A percentile compares a stretch with the other conserved stretches of the same genome.
These are phyloP conservation scores for Ischnura elegans DNA, from an alignment of 2,888 invertebrate genomes.

Conservation along the genomic window DNA sequence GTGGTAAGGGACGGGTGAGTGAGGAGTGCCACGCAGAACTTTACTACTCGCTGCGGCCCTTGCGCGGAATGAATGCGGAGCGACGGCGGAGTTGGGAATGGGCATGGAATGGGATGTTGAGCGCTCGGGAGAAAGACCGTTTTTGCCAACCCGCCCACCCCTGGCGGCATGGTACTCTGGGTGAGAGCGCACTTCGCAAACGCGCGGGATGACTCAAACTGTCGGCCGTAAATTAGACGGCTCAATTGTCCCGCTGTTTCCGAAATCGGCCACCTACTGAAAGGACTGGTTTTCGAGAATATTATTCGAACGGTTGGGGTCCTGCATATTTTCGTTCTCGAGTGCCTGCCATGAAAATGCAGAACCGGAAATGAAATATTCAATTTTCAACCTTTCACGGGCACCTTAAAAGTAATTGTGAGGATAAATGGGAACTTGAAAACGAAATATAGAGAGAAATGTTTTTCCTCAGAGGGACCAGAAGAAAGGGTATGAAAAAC, in stretches of 20 bases:
- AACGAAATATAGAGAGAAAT: too few species aligned
- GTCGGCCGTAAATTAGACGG: constrained; percentile 11
- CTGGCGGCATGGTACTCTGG: not conserved
- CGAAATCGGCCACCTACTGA: not conserved
- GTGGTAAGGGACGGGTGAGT: not conserved
- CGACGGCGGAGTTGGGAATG: not conserved
- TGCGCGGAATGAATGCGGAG: constrained; percentile 5
- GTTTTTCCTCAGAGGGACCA: too few species aligned
- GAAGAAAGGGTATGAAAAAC: too few species aligned
- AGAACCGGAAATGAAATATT: not conserved
- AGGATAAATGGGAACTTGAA: too few species aligned
- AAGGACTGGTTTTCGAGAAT: not conserved
- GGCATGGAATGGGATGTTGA: not conserved
- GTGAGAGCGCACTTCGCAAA: not conserved
- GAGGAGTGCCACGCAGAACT: not conserved
- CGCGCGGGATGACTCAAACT: not conserved
- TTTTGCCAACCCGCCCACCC: not conserved
- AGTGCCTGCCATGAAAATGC: not conserved
- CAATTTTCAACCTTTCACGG: too few species aligned
- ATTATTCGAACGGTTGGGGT: not conserved
- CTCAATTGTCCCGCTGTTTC: not conserved
- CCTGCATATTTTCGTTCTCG: not conserved
- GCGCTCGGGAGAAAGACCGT: not conserved
- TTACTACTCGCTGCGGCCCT: not conserved
- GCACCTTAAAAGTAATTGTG: too few species aligned